Conservation (phyloP, 1,140 invertebrate species). For the Pomacea maculata region DNA sequence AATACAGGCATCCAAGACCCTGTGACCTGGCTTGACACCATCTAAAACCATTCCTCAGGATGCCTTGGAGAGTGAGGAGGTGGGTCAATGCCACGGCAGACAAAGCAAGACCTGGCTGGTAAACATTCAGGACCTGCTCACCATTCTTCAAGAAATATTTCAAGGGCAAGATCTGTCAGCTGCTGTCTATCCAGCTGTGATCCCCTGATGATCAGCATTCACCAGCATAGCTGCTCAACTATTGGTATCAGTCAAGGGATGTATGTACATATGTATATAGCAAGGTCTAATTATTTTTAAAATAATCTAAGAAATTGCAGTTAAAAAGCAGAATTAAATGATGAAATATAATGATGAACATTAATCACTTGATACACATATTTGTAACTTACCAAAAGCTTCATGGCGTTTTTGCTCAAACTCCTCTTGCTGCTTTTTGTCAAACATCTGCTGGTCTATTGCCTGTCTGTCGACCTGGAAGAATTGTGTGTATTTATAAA, state of each 20-base stretch:
- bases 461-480: constrained; percentile 78
- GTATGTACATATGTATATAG: not conserved
- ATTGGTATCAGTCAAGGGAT: too few species aligned
- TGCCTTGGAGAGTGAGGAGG: too few species aligned
- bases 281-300: not conserved
- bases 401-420: constrained; percentile 72
- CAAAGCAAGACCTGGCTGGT: not conserved
- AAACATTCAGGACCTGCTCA: too few species aligned
- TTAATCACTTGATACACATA: not conserved
- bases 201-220: too few species aligned
- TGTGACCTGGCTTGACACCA: too few species aligned
- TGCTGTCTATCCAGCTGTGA: too few species aligned
- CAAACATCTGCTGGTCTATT: constrained; percentile 79
- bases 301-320: not conserved
- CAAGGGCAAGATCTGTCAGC: too few species aligned
- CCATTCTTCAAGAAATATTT: too few species aligned
- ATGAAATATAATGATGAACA: not conserved
- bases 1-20: not conserved
- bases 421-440: constrained; percentile 74
- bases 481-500: too few species aligned
- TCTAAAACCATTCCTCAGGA: too few species aligned
- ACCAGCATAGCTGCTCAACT: too few species aligned
- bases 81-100: too few species aligned
- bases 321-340: not conserved
- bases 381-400: constrained; percentile 66